Evolutionary conservation across 1,140 invertebrate genomes (phyloP).

Genomic region (Dreissena polymorpha): DNA sequence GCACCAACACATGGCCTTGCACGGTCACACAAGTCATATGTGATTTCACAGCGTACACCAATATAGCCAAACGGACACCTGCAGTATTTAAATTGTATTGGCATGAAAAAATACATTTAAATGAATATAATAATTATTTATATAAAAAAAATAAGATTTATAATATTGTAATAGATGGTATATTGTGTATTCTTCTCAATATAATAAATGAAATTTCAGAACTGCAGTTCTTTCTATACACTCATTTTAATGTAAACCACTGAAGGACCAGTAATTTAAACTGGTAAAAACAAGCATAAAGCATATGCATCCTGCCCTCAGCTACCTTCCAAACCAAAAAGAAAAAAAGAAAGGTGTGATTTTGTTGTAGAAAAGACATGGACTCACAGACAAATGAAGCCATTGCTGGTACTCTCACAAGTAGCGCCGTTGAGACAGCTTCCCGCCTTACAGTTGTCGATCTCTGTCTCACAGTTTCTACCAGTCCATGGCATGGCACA

Average conservation of each 20-base stretch:
- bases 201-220: too few relatives aligned
- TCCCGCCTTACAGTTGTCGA: conserved; percentile 1
- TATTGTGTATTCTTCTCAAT: too few relatives aligned
- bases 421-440: conserved; percentile 26
- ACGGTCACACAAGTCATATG: conserved; percentile 34
- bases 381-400: conserved; percentile 33
- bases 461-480: conserved; percentile 14
- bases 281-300: too few relatives aligned
- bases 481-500: conserved; percentile 16
- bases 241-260: too few relatives aligned
- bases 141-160: neutral
- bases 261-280: too few relatives aligned
- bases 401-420: conserved; percentile 37
- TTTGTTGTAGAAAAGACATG: too few relatives aligned
- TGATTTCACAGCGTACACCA: conserved; percentile 15
- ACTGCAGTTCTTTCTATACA: too few relatives aligned
- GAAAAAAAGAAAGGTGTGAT: too few relatives aligned
- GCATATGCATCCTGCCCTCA: too few relatives aligned
- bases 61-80: conserved; percentile 28
- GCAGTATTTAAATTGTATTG: neutral
- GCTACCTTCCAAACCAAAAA: too few relatives aligned
- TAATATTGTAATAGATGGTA: neutral
- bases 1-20: conserved; percentile 27
- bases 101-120: too few relatives aligned
- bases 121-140: too few relatives aligned